Percentiles rank a stretch among this genome's conserved stretches.
Evolutionary conservation across 2,888 invertebrate species (phyloP).

Genomic region (Troilus luridus): DNA sequence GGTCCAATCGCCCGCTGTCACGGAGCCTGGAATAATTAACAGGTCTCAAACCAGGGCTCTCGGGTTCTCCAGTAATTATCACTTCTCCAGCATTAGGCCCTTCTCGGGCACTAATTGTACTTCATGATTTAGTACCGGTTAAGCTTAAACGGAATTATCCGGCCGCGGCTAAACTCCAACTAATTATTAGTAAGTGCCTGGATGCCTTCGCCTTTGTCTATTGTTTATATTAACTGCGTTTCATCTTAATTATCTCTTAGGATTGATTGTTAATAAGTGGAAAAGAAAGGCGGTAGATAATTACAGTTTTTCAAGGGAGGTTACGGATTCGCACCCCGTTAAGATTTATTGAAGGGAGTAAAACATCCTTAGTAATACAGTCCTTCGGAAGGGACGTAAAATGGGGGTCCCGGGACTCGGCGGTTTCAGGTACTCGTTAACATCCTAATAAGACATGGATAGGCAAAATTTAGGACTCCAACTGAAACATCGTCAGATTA

Average conservation of each 20-base stretch:
- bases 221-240: neutral
- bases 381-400: too few relatives aligned
- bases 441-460: too few relatives aligned
- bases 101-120: neutral
- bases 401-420: too few relatives aligned
- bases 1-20: slow-evolving; percentile 11
- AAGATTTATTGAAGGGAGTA: too few relatives aligned
- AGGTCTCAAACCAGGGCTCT: neutral
- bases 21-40: slow-evolving; percentile 13
- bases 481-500: too few relatives aligned
- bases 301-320: too few relatives aligned
- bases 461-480: too few relatives aligned
- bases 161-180: slow-evolving; percentile 7
- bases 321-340: too few relatives aligned
- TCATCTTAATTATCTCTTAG: neutral
- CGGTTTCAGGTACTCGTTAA: too few relatives aligned
- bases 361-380: too few relatives aligned
- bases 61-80: neutral
- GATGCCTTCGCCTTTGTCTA: neutral
- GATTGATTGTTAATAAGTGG: too few relatives aligned
- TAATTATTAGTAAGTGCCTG: neutral
- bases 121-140: neutral
- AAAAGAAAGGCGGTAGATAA: too few relatives aligned
- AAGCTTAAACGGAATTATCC: slow-evolving; percentile 14
- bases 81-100: neutral